These are phyloP conservation scores for Philotrypesis tridentata DNA, from an alignment of 1,140 invertebrate genomes.

Conservation along the genomic window DNA sequence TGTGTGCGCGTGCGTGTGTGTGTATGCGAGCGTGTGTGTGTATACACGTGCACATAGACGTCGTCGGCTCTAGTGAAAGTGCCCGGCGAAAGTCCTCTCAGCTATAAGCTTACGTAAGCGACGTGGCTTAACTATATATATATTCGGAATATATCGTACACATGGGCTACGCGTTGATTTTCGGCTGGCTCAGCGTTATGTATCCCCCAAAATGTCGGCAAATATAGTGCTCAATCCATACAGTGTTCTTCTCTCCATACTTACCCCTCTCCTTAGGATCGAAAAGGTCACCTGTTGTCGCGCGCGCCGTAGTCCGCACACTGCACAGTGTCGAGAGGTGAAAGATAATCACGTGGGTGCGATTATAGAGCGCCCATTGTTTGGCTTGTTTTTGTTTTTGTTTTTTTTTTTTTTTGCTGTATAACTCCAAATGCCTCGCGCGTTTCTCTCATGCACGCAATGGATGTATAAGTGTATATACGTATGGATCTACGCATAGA, in stretches of 20 bases:
- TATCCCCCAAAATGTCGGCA: too few species aligned
- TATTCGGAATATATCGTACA: conserved; percentile 23
- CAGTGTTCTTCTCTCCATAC: too few species aligned
- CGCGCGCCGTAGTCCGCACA: too few species aligned
- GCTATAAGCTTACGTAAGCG: conserved; percentile 67
- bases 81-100: conserved; percentile 69
- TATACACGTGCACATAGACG: background rate
- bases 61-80: conserved; percentile 69
- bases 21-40: background rate
- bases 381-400: too few species aligned
- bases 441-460: too few species aligned
- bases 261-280: too few species aligned
- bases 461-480: too few species aligned
- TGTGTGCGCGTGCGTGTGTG: background rate
- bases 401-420: too few species aligned
- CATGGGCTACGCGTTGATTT: background rate
- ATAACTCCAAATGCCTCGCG: too few species aligned
- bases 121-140: conserved; percentile 61
- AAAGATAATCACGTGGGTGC: background rate
- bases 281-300: too few species aligned
- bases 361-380: background rate
- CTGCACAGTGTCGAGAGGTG: background rate
- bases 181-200: background rate
- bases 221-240: too few species aligned
- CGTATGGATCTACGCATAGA: too few species aligned